phyloP scores from a whole-genome alignment of 2,113 vertebrate species.

The Laticauda colubrina region DNA sequence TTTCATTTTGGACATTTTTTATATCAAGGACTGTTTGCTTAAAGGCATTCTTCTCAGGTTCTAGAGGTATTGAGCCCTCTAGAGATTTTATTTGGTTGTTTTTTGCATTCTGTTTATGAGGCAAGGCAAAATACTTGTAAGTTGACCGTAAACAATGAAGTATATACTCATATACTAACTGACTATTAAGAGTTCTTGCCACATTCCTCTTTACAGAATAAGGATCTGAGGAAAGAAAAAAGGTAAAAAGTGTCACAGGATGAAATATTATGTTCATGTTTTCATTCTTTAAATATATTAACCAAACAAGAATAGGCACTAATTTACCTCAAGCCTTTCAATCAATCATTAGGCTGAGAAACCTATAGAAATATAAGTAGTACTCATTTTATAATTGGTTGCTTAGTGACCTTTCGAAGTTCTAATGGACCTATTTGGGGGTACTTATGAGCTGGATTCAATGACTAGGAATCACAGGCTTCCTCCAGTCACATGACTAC shows the following conservation, averaged over 20 bases:
- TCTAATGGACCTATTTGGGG: not conserved
- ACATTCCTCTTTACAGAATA: slow-evolving; percentile 91
- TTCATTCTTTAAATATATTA: not conserved
- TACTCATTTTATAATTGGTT: not conserved
- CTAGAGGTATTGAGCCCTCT: slow-evolving; percentile 20
- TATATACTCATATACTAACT: slow-evolving; percentile 86
- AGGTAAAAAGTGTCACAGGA: not conserved
- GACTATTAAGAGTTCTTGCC: slow-evolving; percentile 88
- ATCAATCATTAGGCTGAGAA: not conserved
- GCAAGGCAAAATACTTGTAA: slow-evolving; percentile 91
- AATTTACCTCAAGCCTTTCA: not conserved
- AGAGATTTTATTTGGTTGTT: slow-evolving; percentile 46
- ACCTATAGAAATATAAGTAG: not conserved
- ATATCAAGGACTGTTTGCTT: slow-evolving; percentile 36
- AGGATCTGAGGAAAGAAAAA: slow-evolving; percentile 76
- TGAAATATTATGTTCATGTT: not conserved
- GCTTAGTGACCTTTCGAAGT: not conserved
- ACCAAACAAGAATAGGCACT: not conserved
- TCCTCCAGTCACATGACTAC: not conserved
- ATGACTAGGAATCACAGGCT: not conserved
- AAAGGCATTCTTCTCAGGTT: slow-evolving; percentile 42
- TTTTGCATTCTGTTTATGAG: slow-evolving; percentile 67
- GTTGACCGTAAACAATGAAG: slow-evolving; percentile 90
- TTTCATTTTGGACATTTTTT: slow-evolving; percentile 27
- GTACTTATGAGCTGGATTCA: not conserved